phyloP scores from a whole-genome alignment of 2,113 vertebrate genomes.

The Argyrosomus japonicus region DNA sequence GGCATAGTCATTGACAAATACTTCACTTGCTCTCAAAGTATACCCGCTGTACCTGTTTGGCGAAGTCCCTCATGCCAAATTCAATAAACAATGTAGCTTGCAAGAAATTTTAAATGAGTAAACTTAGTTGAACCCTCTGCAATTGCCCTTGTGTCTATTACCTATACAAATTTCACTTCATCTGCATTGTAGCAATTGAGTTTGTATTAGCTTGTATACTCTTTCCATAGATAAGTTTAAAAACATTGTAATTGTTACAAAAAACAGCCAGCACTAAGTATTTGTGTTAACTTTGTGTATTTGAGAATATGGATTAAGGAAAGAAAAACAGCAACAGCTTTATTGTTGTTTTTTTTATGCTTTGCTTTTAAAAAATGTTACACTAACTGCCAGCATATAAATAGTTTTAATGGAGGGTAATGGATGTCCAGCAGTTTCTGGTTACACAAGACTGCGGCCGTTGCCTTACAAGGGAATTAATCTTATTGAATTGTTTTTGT shows the following conservation, averaged over 20 bases:
- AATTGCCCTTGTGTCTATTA: not conserved
- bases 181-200: not conserved
- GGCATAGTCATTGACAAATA: conserved; percentile 36
- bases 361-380: conserved; percentile 28
- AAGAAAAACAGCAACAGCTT: not conserved
- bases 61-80: conserved; percentile 8
- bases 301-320: not conserved
- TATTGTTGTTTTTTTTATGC: not conserved
- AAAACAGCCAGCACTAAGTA: not conserved
- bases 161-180: not conserved
- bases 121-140: not conserved
- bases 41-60: not conserved
- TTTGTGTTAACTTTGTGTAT: not conserved
- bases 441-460: not conserved
- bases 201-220: not conserved
- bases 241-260: not conserved
- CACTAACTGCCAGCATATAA: not conserved
- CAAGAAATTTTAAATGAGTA: not conserved
- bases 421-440: conserved; percentile 1
- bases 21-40: not conserved
- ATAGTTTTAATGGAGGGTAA: not conserved
- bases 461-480: not conserved
- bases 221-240: not conserved
- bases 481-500: fast-evolving
- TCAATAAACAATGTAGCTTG: conserved; percentile 22